Percentiles rank a stretch among this genome's conserved stretches.
Conservation (phyloP, 1,140 invertebrate genomes). For the Berghia stephanieae region DNA sequence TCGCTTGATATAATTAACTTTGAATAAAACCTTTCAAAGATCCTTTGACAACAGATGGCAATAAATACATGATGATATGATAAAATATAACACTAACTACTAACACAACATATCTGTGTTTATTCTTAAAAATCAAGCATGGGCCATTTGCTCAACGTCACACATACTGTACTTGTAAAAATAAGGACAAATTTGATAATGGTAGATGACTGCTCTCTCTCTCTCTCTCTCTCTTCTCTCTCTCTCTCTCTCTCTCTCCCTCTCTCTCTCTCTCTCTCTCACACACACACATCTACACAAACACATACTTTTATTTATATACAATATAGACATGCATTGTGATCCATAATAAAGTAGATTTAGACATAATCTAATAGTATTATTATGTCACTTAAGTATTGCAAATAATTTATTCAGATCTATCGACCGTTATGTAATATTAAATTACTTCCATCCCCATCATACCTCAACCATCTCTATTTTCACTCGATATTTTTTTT, state of each 20-base stretch:
- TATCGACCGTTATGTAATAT: neutral
- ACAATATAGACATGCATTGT: neutral
- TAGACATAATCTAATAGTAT: neutral
- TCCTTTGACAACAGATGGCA: too few species aligned
- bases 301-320: too few species aligned
- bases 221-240: slow-evolving; percentile 2
- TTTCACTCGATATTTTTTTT: too few species aligned
- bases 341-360: neutral
- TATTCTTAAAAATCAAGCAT: neutral
- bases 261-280: slow-evolving; percentile 10
- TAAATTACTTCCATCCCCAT: neutral
- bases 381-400: neutral
- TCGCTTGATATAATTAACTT: too few species aligned
- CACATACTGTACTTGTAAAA: neutral
- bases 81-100: neutral
- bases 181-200: neutral
- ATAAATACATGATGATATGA: neutral
- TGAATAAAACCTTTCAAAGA: too few species aligned
- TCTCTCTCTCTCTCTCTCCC: slow-evolving; percentile 26
- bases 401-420: neutral
- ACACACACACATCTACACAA: neutral
- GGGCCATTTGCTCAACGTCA: neutral
- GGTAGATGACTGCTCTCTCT: neutral
- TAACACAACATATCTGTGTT: neutral
- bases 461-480: too few species aligned